phyloP scores from a whole-genome alignment of 2,113 vertebrate species.

The Trachemys scripta region DNA sequence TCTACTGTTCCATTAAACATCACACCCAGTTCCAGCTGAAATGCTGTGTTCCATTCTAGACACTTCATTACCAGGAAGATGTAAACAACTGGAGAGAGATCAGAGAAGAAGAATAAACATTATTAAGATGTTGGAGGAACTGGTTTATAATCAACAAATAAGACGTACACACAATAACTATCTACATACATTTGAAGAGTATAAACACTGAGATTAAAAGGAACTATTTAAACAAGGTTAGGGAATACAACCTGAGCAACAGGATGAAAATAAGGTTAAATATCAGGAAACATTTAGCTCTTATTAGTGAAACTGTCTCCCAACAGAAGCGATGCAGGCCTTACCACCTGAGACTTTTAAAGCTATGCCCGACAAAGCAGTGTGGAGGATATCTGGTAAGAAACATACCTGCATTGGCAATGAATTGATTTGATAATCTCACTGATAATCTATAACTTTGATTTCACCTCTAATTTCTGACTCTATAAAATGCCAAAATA shows the following conservation, averaged over 20 bases:
- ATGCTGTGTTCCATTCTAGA: not conserved
- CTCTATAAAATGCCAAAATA: not conserved
- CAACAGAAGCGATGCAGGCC: not conserved
- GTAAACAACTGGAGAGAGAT: not conserved
- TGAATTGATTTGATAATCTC: not conserved
- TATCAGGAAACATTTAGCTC: not conserved
- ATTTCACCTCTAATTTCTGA: not conserved
- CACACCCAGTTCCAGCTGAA: not conserved
- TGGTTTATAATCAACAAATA: not conserved
- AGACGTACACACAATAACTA: not conserved
- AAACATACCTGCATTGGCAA: not conserved
- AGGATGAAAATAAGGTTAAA: not conserved
- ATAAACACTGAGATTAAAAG: not conserved
- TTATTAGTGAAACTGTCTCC: not conserved
- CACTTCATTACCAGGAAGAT: not conserved
- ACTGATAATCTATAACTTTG: not conserved
- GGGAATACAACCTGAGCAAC: not conserved
- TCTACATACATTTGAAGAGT: not conserved
- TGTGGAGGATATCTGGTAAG: not conserved
- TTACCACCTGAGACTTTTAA: not conserved
- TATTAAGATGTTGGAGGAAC: not conserved
- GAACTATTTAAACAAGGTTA: not conserved
- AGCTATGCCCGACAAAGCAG: not conserved
- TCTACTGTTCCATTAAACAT: not conserved
- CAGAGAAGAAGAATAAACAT: not conserved